Evolutionary conservation across 2,797 vertebrate genomes (phyloP), one percentile per base, ranked within the genome.

Genomic region (Microctenopoma lineatum): DNA sequence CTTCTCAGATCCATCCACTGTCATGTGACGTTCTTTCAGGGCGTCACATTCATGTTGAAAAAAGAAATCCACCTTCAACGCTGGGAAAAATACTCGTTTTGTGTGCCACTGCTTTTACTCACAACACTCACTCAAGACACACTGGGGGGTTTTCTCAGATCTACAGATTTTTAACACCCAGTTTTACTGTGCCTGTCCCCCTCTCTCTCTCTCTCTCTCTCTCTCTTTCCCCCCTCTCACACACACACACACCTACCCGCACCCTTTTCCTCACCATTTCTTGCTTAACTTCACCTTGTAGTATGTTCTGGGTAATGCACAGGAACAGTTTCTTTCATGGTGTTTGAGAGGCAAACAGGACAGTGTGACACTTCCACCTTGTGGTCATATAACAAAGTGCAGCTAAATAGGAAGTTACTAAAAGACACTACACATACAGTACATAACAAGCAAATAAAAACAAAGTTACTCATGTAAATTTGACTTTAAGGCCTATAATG

Each of bases 81-180:
- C 42, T 29, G 36, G 8, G 15, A 38, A 41, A 79, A 29, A 42
- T 4, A 3, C 25, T 51, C 21, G 42, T 1, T 55, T 52, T 27
- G 36, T 16, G 53, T 21, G 70, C 59, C 62, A 66, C 78, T 70
- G 59, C 60, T 44, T 80, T 66, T 45, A 9, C 45, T 39, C 77
- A 34, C 73, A 50, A 41, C 73, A 34, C 46, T 12, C 47, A 55
- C 32, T 12, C 52, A n/a, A 34, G 39, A 15, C 45, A 52, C 18
- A 25, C 53, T 13, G 64, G 39, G 51, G 68, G 48, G 61, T 39
- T 73, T 71, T 34, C 56, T 56, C 70, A 71, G 54, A 59, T 57
- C 73, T 71, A 15, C 0, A 76, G 70, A 68, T 55, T 77, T 77
- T 80, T 32, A 64, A 62, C 71, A 21, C 21, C 21, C 21, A 57